Evolutionary conservation across 2,113 vertebrate genomes (phyloP).

Genomic region (Paratilapia polleni): DNA sequence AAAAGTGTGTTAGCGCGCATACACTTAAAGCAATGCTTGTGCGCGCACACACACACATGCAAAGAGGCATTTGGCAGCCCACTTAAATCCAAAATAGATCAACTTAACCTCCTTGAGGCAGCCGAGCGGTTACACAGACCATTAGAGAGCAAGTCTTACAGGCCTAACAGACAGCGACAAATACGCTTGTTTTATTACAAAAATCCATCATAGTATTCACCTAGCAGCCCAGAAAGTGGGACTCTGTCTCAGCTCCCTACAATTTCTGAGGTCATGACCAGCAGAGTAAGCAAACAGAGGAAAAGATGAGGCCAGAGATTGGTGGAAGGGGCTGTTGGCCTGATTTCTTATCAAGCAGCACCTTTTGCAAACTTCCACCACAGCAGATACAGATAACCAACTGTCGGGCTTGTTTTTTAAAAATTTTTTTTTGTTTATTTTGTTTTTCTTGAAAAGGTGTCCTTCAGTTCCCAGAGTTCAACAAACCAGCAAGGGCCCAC

Average conservation of each 20-base stretch:
- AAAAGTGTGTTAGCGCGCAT: constrained; percentile 29
- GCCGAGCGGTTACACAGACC: constrained; percentile 29
- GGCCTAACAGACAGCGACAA: constrained; percentile 22
- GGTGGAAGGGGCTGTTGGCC: constrained; percentile 35
- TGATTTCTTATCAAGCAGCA: constrained; percentile 56
- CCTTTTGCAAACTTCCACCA: constrained; percentile 17
- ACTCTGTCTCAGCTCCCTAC: constrained; percentile 19
- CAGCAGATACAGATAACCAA: constrained; percentile 38
- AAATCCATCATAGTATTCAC: neutral
- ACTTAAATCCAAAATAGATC: constrained; percentile 66
- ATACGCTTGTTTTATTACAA: constrained; percentile 15
- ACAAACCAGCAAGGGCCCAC: neutral
- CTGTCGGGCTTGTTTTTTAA: neutral
- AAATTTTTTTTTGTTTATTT: neutral
- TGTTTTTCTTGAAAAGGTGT: neutral
- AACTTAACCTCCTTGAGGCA: constrained; percentile 52
- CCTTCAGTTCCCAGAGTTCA: neutral
- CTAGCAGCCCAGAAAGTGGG: neutral
- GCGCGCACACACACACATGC: constrained; percentile 25
- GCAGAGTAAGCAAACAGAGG: constrained; percentile 47
- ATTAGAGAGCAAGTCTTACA: neutral
- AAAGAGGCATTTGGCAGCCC: constrained; percentile 52
- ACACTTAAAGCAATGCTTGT: constrained; percentile 30
- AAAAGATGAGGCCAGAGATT: constrained; percentile 54
- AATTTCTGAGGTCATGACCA: constrained; percentile 42